A percentile compares a stretch with the other conserved stretches of the same genome.
phyloP scores from a whole-genome alignment of 30 jellyfish, hydroid and myxozoan species.

The Aurelia sp. region DNA sequence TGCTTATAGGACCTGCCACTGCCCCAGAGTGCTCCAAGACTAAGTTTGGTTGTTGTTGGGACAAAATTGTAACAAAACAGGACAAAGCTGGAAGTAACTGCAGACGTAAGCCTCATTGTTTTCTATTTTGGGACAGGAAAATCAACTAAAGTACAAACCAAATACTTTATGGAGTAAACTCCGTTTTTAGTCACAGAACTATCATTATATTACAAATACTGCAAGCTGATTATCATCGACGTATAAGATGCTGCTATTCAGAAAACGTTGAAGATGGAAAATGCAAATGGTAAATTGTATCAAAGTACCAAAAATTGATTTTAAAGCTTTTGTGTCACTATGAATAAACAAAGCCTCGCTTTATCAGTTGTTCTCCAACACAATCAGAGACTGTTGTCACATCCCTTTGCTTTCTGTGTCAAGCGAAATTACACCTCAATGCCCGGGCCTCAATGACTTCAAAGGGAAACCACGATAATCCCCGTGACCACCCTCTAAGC shows the following conservation, averaged over 20 bases:
- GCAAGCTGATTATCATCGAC: background rate
- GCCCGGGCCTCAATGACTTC: too few species aligned
- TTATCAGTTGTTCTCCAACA: too few species aligned
- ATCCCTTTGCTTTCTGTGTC: too few species aligned
- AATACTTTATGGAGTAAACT: too few species aligned
- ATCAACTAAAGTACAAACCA: too few species aligned
- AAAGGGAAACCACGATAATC: too few species aligned
- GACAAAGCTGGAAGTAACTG: slow-evolving; percentile 53
- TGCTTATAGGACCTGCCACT: background rate
- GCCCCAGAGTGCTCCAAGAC: slow-evolving; percentile 39
- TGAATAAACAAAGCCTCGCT: background rate
- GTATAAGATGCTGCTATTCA: background rate
- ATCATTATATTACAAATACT: background rate
- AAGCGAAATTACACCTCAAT: too few species aligned
- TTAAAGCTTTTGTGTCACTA: background rate
- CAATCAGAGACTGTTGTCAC: too few species aligned
- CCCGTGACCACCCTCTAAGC: too few species aligned
- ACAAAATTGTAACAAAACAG: background rate
- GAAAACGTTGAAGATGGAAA: background rate
- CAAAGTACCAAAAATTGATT: too few species aligned
- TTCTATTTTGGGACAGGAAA: background rate
- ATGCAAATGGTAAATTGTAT: too few species aligned
- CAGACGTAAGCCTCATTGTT: slow-evolving; percentile 35
- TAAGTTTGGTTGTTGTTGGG: slow-evolving; percentile 71
- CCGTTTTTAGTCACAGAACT: too few species aligned